Conservation (phyloP, 1,140 invertebrate species). For the Melanaphis sacchari region DNA sequence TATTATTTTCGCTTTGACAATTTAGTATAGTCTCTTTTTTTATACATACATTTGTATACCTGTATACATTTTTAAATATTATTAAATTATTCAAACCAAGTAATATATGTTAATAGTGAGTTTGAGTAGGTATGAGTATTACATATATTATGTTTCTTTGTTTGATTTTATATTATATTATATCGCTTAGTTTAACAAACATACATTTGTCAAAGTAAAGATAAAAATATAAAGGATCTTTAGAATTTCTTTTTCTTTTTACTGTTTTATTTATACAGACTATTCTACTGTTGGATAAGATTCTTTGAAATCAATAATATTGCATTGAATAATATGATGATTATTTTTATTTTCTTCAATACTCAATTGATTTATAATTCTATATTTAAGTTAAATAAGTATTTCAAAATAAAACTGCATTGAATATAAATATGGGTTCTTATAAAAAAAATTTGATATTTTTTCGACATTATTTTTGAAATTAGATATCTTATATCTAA, state of each 20-base stretch:
- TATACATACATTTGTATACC: neutral
- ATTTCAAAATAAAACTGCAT: neutral
- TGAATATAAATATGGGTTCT: neutral
- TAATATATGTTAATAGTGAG: neutral
- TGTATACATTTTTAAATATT: slow-evolving; percentile 1
- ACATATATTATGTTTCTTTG: neutral
- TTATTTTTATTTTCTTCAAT: neutral
- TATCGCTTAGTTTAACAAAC: neutral
- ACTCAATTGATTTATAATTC: neutral
- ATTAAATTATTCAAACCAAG: slow-evolving; percentile 4
- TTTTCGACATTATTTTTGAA: neutral
- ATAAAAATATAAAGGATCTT: neutral
- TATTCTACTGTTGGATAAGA: neutral
- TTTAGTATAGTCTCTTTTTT: neutral
- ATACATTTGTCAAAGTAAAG: neutral
- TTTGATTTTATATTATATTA: slow-evolving; percentile 5
- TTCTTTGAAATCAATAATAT: neutral
- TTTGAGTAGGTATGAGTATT: neutral
- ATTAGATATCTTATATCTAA: neutral
- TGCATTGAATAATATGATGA: neutral
- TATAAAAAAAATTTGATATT: neutral
- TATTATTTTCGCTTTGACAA: neutral
- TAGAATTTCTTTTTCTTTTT: neutral
- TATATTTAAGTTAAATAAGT: neutral
- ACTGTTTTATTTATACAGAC: neutral